Conservation (phyloP, 2,888 invertebrate genomes). For the Chamaedrilus cognettii region DNA sequence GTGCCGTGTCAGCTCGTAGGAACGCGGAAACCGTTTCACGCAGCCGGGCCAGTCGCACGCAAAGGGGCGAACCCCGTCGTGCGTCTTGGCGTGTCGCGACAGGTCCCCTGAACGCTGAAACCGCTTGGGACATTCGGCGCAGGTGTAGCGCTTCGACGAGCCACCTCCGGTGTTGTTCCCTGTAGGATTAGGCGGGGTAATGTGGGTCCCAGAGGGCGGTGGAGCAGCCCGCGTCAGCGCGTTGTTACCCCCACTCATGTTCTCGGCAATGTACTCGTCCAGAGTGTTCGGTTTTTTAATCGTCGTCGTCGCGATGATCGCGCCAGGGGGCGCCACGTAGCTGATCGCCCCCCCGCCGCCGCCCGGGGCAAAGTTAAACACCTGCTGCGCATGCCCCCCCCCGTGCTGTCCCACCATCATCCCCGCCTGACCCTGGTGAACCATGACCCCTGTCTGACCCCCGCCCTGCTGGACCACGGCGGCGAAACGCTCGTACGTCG, state of each 20-base stretch:
- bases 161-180: background rate
- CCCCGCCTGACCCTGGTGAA: background rate
- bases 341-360: too few relatives aligned
- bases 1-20: conserved; percentile 69
- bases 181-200: background rate
- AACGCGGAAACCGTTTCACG: conserved; percentile 68
- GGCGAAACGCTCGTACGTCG: background rate
- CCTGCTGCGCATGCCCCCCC: background rate
- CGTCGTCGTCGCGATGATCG: background rate
- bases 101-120: conserved; percentile 7
- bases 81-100: conserved; percentile 6
- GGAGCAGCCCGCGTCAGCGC: background rate
- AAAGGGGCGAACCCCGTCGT: conserved; percentile 60
- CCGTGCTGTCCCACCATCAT: background rate
- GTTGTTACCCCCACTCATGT: background rate
- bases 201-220: background rate
- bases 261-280: conserved; percentile 1
- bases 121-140: background rate
- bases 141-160: background rate
- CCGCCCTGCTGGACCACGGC: background rate
- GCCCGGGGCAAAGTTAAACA: background rate
- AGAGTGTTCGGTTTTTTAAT: background rate
- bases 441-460: background rate
- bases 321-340: background rate
- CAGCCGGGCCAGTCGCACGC: conserved; percentile 68